A percentile compares a stretch with the other conserved stretches of the same genome.
phyloP scores from a whole-genome alignment of 2,888 invertebrate genomes.

The Trissoscelio sp. region DNA sequence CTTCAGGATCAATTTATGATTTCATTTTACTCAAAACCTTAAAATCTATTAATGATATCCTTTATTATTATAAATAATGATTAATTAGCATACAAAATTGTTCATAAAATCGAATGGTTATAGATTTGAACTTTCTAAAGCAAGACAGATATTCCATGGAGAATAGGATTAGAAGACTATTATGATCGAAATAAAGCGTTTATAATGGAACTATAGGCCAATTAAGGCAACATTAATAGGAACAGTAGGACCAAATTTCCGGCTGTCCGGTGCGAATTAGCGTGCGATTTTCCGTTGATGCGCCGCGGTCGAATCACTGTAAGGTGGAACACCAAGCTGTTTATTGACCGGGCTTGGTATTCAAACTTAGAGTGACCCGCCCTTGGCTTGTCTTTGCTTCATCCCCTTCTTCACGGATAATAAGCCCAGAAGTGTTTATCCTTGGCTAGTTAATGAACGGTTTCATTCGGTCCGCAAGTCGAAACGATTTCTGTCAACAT shows the following conservation, averaged over 20 bases:
- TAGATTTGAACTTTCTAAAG: no score
- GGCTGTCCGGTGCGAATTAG: slow-evolving; percentile 13
- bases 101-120: no score
- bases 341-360: slow-evolving; percentile 91
- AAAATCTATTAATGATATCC: no score
- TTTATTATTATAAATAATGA: no score
- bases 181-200: background rate
- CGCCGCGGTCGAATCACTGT: slow-evolving; percentile 91
- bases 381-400: slow-evolving; percentile 77
- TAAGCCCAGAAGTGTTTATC: slow-evolving; percentile 53
- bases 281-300: slow-evolving; percentile 41
- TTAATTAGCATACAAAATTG: no score
- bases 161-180: no score
- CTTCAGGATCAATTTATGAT: background rate
- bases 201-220: slow-evolving; percentile 2
- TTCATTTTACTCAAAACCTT: no score
- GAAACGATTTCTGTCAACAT: slow-evolving; percentile 27
- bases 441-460: slow-evolving; percentile 50
- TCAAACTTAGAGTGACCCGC: slow-evolving; percentile 95
- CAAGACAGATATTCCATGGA: background rate
- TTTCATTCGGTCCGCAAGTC: slow-evolving; percentile 16
- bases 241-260: slow-evolving; percentile 34
- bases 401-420: slow-evolving; percentile 37
- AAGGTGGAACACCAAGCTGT: slow-evolving; percentile 98
- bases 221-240: slow-evolving; percentile 12